These are phyloP conservation scores for Pseudachorutes palmiensis DNA, from an alignment of 1,140 invertebrate genomes.

Conservation along the genomic window DNA sequence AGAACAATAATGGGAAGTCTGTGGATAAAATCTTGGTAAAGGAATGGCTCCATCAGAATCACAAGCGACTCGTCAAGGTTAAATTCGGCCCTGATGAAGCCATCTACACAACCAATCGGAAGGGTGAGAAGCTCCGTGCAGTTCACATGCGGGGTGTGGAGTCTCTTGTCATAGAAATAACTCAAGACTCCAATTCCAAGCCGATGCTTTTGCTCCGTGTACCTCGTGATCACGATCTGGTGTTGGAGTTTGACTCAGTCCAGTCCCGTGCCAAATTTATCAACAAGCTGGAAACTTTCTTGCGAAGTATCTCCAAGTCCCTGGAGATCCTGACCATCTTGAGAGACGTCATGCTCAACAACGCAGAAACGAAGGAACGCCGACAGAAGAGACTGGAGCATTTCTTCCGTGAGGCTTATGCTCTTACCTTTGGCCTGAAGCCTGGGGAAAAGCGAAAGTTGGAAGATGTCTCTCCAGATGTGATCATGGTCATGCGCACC, in stretches of 20 bases:
- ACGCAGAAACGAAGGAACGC: constrained; percentile 91
- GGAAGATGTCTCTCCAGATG: constrained; percentile 71
- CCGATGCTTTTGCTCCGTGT: constrained; percentile 78
- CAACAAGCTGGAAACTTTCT: constrained; percentile 76
- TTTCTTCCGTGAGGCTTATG: constrained; percentile 97
- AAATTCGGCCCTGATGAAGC: constrained; percentile 76
- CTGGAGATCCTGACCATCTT: constrained; percentile 58
- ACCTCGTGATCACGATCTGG: constrained; percentile 88
- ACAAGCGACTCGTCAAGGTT: constrained; percentile 80
- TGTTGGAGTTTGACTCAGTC: constrained; percentile 82
- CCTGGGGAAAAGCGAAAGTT: constrained; percentile 51
- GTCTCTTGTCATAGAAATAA: constrained; percentile 71
- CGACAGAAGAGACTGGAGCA: constrained; percentile 89
- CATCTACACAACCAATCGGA: constrained; percentile 74
- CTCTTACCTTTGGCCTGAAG: constrained; percentile 79
- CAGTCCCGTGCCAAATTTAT: constrained; percentile 77
- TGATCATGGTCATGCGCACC: constrained; percentile 84
- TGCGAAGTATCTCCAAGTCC: constrained; percentile 71
- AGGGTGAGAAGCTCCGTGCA: constrained; percentile 77
- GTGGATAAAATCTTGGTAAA: constrained; percentile 88
- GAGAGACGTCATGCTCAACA: constrained; percentile 78
- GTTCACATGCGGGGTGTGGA: constrained; percentile 67
- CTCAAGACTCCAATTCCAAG: constrained; percentile 57
- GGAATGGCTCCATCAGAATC: constrained; percentile 91
- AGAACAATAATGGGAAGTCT: constrained; percentile 56